Percentiles rank a stretch among this genome's conserved stretches.
These are phyloP conservation scores for Drosophila mimetica DNA, from an alignment of 2,888 invertebrate species.

Conservation along the genomic window DNA sequence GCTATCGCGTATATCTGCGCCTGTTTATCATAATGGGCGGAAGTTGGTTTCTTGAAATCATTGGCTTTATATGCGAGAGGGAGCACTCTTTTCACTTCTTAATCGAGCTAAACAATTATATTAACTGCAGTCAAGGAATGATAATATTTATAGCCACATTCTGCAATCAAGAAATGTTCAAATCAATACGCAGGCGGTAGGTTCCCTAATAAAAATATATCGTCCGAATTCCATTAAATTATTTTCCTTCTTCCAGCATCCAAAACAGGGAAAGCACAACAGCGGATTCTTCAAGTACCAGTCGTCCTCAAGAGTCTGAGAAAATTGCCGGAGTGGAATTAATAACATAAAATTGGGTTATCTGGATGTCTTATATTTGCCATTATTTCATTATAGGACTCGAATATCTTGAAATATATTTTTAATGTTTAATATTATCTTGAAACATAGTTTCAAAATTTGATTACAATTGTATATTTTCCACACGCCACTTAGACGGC, in stretches of 20 bases:
- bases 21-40: conserved; percentile 93
- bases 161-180: conserved; percentile 49
- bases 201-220: neutral
- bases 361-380: conserved; percentile 18
- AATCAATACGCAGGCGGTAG: conserved; percentile 49
- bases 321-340: neutral
- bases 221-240: neutral
- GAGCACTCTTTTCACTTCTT: neutral
- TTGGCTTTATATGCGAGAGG: conserved; percentile 86
- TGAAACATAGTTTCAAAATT: conserved; percentile 15
- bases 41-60: conserved; percentile 91
- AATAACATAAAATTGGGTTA: neutral
- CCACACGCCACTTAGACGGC: neutral
- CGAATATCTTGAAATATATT: conserved; percentile 7
- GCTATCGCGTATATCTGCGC: conserved; percentile 91
- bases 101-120: neutral
- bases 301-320: neutral
- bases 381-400: conserved; percentile 2
- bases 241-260: conserved; percentile 13
- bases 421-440: conserved; percentile 11
- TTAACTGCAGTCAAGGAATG: conserved; percentile 59
- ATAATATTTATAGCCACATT: conserved; percentile 62
- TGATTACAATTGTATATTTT: conserved; percentile 53
- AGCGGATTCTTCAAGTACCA: neutral
- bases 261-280: neutral